Evolutionary conservation across 2,797 vertebrate genomes (phyloP).

Genomic region (Mastacembelus armatus): DNA sequence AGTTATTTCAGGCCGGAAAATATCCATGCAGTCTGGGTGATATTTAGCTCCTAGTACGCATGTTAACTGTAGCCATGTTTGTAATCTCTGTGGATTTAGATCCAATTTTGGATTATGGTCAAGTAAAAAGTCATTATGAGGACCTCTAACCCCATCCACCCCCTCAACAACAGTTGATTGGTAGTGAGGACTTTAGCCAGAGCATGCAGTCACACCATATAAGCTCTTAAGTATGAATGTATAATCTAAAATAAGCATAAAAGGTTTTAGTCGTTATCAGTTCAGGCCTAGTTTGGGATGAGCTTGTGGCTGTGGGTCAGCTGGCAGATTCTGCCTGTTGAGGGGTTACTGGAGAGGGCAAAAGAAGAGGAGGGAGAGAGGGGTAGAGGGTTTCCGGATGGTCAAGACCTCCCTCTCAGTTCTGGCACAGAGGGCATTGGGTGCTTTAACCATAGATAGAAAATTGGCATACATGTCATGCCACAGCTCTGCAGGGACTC

Average conservation of each 20-base stretch:
- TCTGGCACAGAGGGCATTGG: slow-evolving; percentile 65
- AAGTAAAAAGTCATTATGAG: slow-evolving; percentile 82
- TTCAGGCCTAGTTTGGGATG: slow-evolving; percentile 69
- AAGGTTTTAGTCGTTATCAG: slow-evolving; percentile 80
- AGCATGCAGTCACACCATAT: slow-evolving; percentile 70
- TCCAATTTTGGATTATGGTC: slow-evolving; percentile 83
- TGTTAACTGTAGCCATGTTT: slow-evolving; percentile 77
- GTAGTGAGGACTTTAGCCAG: slow-evolving; percentile 63
- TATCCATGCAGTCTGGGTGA: slow-evolving; percentile 69
- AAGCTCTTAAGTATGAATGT: slow-evolving; percentile 78
- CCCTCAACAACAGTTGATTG: slow-evolving; percentile 66
- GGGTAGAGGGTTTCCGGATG: slow-evolving; percentile 59
- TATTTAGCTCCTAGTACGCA: slow-evolving; percentile 71
- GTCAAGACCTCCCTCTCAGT: slow-evolving; percentile 60
- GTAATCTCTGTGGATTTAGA: slow-evolving; percentile 84
- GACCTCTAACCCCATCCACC: slow-evolving; percentile 54
- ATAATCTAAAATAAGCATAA: slow-evolving; percentile 82
- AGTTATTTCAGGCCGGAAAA: slow-evolving; percentile 57
- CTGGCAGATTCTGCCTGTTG: slow-evolving; percentile 62
- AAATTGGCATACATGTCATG: slow-evolving; percentile 56
- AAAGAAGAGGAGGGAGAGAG: slow-evolving; percentile 24
- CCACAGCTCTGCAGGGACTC: slow-evolving; percentile 63
- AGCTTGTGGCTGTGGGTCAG: slow-evolving; percentile 65
- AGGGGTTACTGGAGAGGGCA: slow-evolving; percentile 55
- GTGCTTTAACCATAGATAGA: slow-evolving; percentile 63